Evolutionary conservation across 2,888 invertebrate species (phyloP), one percentile per base, ranked within the genome.

Genomic region (Eristalinus aeneus): DNA sequence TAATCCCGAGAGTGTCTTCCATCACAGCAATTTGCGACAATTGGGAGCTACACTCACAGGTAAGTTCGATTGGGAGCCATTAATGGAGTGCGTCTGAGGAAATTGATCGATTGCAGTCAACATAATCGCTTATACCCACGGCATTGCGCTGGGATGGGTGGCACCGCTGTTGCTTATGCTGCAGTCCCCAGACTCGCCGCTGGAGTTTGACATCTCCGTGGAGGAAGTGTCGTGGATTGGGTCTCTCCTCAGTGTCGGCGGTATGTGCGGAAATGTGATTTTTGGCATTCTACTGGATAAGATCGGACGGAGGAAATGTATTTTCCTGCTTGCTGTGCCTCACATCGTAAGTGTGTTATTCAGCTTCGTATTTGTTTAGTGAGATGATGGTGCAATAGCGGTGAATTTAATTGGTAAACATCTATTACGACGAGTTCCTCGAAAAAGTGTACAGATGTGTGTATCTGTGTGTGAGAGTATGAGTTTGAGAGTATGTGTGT

Each of bases 201-300:
- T 91, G 63, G 53, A 87, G 34, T 91, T 91, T 63, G 65, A 72
- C 61, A 85, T 91, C 16, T 88, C 89, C 54, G 90, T 92, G 5
- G 82, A 90, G 3, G 89, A 92, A 79, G 89, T 90, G 1, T 92
- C 92, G 23, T 92, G 92, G 92, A 87, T 92, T 60, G 92, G 92
- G 0, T 88, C 92, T 0, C 22, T 90, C 1, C 77, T 91, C 56
- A 89, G 90, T 77, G 61, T 91, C 22, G 92, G 92, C 16, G 91
- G 91, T 10, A 22, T 92, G 0, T 27, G 88, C 12, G 92, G 92
- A 1, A 92, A 91, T 77, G 87, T 90, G 16, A 23, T 89, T 2
- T 92, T 90, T 65, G 90, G 91, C 11, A 88, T 60, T 9, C 20
- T 92, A 2, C 86, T 92, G 80, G 90, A 90, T 73, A 89, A 88